Evolutionary conservation across 2,113 vertebrate species (phyloP), one percentile per base, ranked within the genome.

Genomic region (Gymnarchus niloticus): DNA sequence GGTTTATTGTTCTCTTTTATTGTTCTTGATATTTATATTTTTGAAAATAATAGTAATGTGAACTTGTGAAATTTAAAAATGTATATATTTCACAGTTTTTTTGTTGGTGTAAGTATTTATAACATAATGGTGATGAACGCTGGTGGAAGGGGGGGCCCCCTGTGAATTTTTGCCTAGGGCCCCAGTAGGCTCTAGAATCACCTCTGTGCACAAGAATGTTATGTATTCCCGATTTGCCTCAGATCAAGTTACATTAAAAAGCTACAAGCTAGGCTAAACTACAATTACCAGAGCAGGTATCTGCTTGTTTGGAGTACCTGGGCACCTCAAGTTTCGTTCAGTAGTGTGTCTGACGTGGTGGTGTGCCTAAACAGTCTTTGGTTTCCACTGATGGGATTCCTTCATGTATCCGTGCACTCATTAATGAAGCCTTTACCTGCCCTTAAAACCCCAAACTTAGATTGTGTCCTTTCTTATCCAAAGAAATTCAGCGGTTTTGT

Each of bases 231-330:
- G 25, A 81, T 88, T 87, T 77, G 48, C 83, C 56, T 44, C 54
- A 23, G 48, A 83, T 80, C 73, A 86, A 41, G 54, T 14, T 83
- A 12, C 84, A 89, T 85, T 87, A 88, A 83, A 83, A 49, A 48
- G 76, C 37, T 61, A 33, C 41, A 65, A 65, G 8, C 17, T 85
- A 59, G 85, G 86, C 33, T 73, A 73, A 73, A 41, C 88, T 86
- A 56, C 88, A 89, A 89, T 90, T 89, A 90, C 76, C 84, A 54
- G 78, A 49, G 41, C 89, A 89, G 88, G 88, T 87, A 85, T 84
- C 56, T 80, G 84, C 88, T 87, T 44, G 89, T 88, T 86, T 83
- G 23, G 61, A 78, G 83, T 65, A 5, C 61, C 80, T 57, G 41
- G 61, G 83, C 82, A 56, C 57, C 56, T 54, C 33, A 2, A 49